These are phyloP conservation scores for zebrafish (Danio rerio) DNA, from an alignment of 2,113 vertebrate genomes.

Conservation along the genomic window DNA sequence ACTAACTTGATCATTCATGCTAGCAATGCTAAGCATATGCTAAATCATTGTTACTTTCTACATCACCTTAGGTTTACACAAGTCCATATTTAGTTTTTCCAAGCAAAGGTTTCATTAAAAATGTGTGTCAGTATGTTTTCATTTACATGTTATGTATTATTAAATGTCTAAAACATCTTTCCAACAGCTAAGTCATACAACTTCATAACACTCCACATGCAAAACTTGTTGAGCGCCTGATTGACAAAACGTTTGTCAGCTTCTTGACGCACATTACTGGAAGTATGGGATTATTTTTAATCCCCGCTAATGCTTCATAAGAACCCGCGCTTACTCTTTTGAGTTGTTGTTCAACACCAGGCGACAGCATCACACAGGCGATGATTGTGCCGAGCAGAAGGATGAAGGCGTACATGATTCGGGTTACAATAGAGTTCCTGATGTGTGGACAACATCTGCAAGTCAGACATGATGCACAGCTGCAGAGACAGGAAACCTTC, in stretches of 20 bases:
- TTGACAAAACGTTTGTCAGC: neutral
- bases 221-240: neutral
- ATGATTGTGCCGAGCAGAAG: conserved; percentile 84
- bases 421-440: conserved; percentile 88
- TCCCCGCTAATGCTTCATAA: neutral
- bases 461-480: conserved; percentile 84
- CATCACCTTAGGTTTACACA: too few relatives aligned
- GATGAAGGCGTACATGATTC: conserved; percentile 87
- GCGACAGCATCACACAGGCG: conserved; percentile 86
- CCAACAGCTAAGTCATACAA: too few relatives aligned
- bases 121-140: too few relatives aligned
- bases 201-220: neutral
- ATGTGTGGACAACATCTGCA: conserved; percentile 86
- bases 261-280: neutral
- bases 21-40: too few relatives aligned
- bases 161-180: too few relatives aligned
- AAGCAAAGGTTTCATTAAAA: too few relatives aligned
- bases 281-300: neutral
- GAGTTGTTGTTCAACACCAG: conserved; percentile 83
- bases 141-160: too few relatives aligned
- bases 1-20: too few relatives aligned
- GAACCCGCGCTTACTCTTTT: conserved; percentile 78
- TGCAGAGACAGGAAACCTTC: conserved; percentile 88
- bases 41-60: too few relatives aligned
- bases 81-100: too few relatives aligned